Conservation (phyloP, 2,113 vertebrate species). For the Melanotaenia duboulayi region DNA sequence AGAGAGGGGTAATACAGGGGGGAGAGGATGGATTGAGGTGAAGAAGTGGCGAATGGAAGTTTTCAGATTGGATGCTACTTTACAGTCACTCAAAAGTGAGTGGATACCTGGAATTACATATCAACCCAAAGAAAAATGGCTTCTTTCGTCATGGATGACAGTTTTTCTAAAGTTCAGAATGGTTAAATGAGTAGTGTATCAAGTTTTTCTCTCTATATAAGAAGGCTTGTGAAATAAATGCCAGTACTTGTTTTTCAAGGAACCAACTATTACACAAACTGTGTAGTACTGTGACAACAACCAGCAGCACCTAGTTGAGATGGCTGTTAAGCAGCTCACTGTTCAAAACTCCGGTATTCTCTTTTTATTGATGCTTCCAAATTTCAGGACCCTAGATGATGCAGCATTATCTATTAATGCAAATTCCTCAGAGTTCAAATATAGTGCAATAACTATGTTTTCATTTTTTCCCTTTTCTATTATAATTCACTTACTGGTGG, state of each 20-base stretch:
- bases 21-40: conserved; percentile 12
- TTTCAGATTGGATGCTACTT: conserved; percentile 14
- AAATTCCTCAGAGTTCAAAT: too few relatives aligned
- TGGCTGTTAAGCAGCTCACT: conserved; percentile 12
- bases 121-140: not conserved
- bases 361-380: conserved; percentile 9
- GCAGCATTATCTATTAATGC: not conserved
- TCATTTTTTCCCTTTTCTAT: too few relatives aligned
- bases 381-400: too few relatives aligned
- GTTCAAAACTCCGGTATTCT: not conserved
- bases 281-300: conserved; percentile 29
- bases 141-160: conserved; percentile 12
- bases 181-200: conserved; percentile 30
- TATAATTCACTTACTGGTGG: too few relatives aligned
- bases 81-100: conserved; percentile 16
- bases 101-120: conserved; percentile 12
- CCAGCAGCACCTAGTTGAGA: conserved; percentile 22
- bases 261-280: conserved; percentile 24
- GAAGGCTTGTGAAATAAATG: conserved; percentile 26
- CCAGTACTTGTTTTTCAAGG: conserved; percentile 1
- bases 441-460: too few relatives aligned
- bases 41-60: conserved; percentile 12
- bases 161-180: conserved; percentile 18
- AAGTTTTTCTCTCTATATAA: conserved; percentile 11
- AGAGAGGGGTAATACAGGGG: conserved; percentile 20